A percentile compares a stretch with the other conserved stretches of the same genome.
phyloP scores from a whole-genome alignment of 2,113 vertebrate species.

The Brienomyrus longianalis region DNA sequence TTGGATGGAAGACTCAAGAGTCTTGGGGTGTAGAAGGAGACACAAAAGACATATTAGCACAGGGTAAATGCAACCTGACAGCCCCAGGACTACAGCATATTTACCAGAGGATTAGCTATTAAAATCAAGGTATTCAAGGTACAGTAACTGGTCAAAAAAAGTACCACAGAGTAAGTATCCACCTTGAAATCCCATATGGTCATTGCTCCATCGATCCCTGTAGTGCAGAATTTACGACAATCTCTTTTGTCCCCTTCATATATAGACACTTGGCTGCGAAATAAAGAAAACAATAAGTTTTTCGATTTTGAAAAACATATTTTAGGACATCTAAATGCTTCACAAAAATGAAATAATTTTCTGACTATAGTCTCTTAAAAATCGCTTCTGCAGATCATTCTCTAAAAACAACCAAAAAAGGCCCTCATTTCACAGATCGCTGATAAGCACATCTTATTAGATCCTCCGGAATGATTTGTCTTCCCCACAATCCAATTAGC shows the following conservation, averaged over 20 bases:
- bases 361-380: background rate
- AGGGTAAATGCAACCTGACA: background rate
- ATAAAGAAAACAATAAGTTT: constrained; percentile 4
- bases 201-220: constrained; percentile 98
- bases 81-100: background rate
- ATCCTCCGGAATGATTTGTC: background rate
- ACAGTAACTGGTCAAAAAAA: background rate
- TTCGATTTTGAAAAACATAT: background rate
- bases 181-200: constrained; percentile 99
- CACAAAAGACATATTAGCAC: background rate
- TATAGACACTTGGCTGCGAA: constrained; percentile 93
- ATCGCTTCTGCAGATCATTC: background rate
- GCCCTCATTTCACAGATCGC: background rate
- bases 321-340: background rate
- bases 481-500: background rate
- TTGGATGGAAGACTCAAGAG: constrained; percentile 94
- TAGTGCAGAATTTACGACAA: constrained; percentile 98
- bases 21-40: constrained; percentile 55
- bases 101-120: background rate
- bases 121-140: background rate
- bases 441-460: background rate
- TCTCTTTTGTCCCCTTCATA: constrained; percentile 97
- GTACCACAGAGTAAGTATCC: background rate
- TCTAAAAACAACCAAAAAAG: background rate
- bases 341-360: background rate